These are phyloP conservation scores for Bubo bubo DNA, from an alignment of 2,113 vertebrate species.

Conservation along the genomic window DNA sequence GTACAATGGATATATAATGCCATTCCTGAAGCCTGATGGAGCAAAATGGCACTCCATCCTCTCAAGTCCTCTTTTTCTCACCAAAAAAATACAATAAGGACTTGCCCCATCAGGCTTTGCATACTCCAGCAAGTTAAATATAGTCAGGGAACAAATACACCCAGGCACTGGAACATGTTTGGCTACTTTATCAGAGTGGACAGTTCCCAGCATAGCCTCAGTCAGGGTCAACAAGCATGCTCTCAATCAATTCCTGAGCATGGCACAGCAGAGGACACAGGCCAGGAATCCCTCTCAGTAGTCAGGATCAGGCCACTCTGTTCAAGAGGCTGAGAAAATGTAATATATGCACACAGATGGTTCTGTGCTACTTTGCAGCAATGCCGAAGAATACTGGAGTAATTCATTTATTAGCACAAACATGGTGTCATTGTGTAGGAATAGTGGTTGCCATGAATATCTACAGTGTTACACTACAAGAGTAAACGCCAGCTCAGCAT, in stretches of 20 bases:
- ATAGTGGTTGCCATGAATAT: neutral
- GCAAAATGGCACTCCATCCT: neutral
- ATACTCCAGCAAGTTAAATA: neutral
- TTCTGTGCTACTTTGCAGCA: neutral
- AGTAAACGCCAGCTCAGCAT: neutral
- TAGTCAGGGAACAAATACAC: neutral
- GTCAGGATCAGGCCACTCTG: neutral
- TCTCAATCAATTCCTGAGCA: neutral
- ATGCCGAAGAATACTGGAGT: neutral
- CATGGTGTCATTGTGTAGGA: neutral
- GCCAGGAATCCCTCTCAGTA: neutral
- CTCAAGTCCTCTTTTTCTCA: neutral
- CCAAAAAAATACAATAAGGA: neutral
- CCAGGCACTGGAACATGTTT: neutral
- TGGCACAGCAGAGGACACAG: neutral
- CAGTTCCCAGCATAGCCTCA: neutral
- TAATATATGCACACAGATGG: neutral
- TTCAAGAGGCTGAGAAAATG: neutral
- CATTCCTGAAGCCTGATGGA: neutral
- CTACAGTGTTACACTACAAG: neutral
- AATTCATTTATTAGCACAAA: neutral
- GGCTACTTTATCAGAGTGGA: neutral
- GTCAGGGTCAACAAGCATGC: rapidly evolving
- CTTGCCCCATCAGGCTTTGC: neutral
- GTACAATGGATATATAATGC: neutral